Percentiles rank a stretch among this genome's conserved stretches.
These are phyloP conservation scores for Drosophila conformis DNA, from an alignment of 2,888 invertebrate genomes.

Conservation along the genomic window DNA sequence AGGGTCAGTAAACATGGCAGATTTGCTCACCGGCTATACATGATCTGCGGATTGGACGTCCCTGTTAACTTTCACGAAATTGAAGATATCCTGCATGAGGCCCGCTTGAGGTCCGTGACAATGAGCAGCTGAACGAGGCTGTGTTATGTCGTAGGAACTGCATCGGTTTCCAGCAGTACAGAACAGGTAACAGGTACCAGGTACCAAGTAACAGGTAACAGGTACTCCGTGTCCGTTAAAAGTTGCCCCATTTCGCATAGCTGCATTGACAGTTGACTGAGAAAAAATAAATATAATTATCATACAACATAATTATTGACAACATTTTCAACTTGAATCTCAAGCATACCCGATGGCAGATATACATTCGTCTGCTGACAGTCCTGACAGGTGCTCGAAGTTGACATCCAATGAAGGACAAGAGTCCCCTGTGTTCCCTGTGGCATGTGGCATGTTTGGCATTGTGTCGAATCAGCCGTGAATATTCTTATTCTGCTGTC, in stretches of 20 bases:
- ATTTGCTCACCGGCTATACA: neutral
- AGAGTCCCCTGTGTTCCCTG: neutral
- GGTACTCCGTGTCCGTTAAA: neutral
- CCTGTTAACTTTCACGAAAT: neutral
- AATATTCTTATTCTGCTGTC: neutral
- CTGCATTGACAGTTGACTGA: neutral
- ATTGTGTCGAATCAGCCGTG: no score
- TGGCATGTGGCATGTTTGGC: neutral
- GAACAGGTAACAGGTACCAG: no score
- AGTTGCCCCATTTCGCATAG: neutral
- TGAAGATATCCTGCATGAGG: neutral
- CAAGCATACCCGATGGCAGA: neutral
- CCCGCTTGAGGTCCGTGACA: neutral
- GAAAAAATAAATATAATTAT: neutral
- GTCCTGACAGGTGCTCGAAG: neutral
- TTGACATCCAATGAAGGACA: neutral
- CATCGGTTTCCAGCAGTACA: neutral
- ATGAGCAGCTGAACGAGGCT: neutral
- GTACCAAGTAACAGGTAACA: accelerated
- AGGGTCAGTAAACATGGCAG: neutral
- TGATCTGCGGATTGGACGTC: neutral
- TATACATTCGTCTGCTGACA: no score
- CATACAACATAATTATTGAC: neutral
- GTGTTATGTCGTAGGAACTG: neutral
- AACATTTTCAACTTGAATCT: neutral